phyloP scores from a whole-genome alignment of 2,888 invertebrate species.

The Erynnis tages region DNA sequence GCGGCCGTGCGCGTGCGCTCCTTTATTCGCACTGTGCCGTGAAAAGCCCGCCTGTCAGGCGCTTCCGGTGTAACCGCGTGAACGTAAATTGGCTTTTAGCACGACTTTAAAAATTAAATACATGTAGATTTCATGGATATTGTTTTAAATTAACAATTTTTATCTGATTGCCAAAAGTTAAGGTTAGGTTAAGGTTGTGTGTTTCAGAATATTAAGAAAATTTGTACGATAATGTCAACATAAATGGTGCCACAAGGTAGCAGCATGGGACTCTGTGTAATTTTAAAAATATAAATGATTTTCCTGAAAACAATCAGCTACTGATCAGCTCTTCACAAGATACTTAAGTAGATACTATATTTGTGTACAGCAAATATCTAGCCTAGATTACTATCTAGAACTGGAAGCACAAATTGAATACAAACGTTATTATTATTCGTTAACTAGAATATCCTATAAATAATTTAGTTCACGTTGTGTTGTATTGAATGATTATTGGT shows the following conservation, averaged over 20 bases:
- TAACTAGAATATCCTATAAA: constrained; percentile 18
- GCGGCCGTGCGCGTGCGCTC: constrained; percentile 46
- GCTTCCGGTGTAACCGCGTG: constrained; percentile 33
- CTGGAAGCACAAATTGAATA: constrained; percentile 10
- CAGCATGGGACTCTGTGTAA: too few species aligned
- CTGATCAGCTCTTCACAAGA: too few species aligned
- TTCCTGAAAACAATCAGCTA: too few species aligned
- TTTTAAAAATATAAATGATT: too few species aligned
- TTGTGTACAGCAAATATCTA: background rate
- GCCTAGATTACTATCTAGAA: background rate
- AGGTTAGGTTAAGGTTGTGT: too few species aligned
- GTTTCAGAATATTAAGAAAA: too few species aligned
- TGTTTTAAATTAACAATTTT: background rate
- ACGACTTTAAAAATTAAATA: background rate
- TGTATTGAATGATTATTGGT: constrained; percentile 4
- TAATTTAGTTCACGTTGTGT: constrained; percentile 16
- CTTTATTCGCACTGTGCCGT: constrained; percentile 47
- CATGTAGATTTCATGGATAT: background rate
- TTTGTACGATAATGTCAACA: too few species aligned
- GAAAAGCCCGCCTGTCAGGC: constrained; percentile 34
- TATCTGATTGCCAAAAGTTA: too few species aligned
- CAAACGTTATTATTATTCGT: constrained; percentile 4
- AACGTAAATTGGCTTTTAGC: constrained; percentile 5
- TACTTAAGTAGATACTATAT: background rate
- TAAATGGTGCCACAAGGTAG: too few species aligned